Conservation (phyloP, 2,797 vertebrate species). For the Melanotaenia pygmaea region DNA sequence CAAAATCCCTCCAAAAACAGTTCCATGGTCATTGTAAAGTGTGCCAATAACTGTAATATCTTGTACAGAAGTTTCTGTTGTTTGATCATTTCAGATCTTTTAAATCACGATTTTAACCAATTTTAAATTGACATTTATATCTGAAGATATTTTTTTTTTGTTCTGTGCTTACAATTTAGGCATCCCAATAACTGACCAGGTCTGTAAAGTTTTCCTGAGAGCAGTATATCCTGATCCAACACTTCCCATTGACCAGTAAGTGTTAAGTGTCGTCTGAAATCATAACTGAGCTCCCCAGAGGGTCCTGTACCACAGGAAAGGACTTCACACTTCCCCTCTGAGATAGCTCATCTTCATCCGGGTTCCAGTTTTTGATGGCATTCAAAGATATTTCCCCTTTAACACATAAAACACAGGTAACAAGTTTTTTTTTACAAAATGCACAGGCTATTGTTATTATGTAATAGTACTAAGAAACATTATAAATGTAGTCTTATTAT, state of each 20-base stretch:
- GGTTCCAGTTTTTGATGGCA: constrained; percentile 41
- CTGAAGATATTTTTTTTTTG: background rate
- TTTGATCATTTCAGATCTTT: no score
- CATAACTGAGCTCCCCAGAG: constrained; percentile 77
- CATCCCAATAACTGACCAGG: background rate
- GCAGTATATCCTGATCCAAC: constrained; percentile 14
- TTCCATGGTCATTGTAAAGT: background rate
- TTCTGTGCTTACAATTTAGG: background rate
- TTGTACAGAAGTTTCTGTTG: no score
- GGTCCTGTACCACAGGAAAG: constrained; percentile 68
- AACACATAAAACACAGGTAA: constrained; percentile 4
- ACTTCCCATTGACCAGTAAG: constrained; percentile 13
- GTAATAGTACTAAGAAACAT: background rate
- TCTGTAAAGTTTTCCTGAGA: constrained; percentile 15
- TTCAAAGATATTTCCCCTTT: constrained; percentile 60
- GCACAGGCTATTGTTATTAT: background rate
- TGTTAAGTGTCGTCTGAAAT: constrained; percentile 37
- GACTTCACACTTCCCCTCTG: constrained; percentile 34
- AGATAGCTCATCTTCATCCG: constrained; percentile 28
- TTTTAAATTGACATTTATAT: background rate
- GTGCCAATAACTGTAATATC: background rate
- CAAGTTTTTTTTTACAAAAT: constrained; percentile 8
- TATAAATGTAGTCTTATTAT: background rate
- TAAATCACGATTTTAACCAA: no score
- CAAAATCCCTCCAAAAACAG: background rate